phyloP scores from a whole-genome alignment of 2,797 vertebrate genomes.

The Atherinosoma microstoma region DNA sequence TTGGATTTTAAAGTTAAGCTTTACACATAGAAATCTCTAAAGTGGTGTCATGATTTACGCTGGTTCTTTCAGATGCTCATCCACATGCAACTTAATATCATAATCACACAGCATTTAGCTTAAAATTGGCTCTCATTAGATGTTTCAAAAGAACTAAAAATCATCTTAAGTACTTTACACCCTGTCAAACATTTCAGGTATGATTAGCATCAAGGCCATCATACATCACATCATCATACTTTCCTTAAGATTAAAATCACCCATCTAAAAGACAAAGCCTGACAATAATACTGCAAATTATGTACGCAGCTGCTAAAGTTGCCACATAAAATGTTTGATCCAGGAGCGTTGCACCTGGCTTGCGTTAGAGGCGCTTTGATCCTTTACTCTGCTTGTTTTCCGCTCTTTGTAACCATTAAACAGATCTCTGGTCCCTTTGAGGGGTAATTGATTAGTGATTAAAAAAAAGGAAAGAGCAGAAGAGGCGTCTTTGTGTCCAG shows the following conservation, averaged over 20 bases:
- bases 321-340: slow-evolving; percentile 69
- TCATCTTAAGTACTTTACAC: slow-evolving; percentile 31
- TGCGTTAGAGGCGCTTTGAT: slow-evolving; percentile 76
- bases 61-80: background rate
- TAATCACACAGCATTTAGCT: slow-evolving; percentile 23
- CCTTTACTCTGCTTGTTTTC: slow-evolving; percentile 67
- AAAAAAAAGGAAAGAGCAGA: slow-evolving; percentile 53
- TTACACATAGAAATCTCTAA: background rate
- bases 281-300: slow-evolving; percentile 45
- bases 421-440: slow-evolving; percentile 61
- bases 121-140: slow-evolving; percentile 33
- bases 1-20: background rate
- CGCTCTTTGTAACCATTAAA: slow-evolving; percentile 73
- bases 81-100: background rate
- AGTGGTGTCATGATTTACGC: background rate
- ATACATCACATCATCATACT: slow-evolving; percentile 20
- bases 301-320: slow-evolving; percentile 47
- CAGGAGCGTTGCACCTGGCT: slow-evolving; percentile 75
- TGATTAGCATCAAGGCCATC: slow-evolving; percentile 36
- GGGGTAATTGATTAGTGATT: slow-evolving; percentile 70
- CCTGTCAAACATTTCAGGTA: slow-evolving; percentile 40
- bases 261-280: slow-evolving; percentile 48
- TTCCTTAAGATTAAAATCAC: slow-evolving; percentile 16
- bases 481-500: slow-evolving; percentile 54
- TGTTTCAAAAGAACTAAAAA: slow-evolving; percentile 30